Conservation (phyloP, 2,888 invertebrate genomes). For the Xestia sexstrigata region DNA sequence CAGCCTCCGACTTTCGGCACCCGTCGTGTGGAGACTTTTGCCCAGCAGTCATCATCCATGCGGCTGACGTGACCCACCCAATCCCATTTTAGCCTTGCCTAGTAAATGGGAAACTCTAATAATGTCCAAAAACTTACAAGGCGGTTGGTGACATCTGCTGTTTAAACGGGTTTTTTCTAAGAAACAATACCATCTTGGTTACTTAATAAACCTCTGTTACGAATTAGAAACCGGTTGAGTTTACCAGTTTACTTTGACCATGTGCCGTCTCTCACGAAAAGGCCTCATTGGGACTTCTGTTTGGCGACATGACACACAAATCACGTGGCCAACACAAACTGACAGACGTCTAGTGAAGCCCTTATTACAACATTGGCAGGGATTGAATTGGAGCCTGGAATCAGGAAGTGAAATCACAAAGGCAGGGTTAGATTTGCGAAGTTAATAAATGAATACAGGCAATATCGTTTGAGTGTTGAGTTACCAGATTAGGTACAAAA, state of each 20-base stretch:
- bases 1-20: neutral
- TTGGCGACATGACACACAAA: constrained; percentile 3
- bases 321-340: constrained; percentile 12
- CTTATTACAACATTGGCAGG: neutral
- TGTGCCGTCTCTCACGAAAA: neutral
- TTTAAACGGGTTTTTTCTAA: neutral
- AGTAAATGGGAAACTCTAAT: neutral
- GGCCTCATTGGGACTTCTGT: neutral
- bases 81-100: neutral
- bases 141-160: neutral
- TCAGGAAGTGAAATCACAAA: neutral
- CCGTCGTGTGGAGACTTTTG: neutral
- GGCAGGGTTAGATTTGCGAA: neutral
- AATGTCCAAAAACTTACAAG: neutral
- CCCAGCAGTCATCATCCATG: neutral
- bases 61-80: neutral
- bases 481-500: neutral
- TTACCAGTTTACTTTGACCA: constrained; percentile 12
- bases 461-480: neutral
- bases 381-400: constrained; percentile 4
- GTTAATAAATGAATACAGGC: neutral
- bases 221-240: neutral
- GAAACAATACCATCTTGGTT: neutral
- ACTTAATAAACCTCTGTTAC: neutral
- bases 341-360: neutral